Conservation (phyloP, 1,140 invertebrate genomes). For the Asbolus verrucosus region DNA sequence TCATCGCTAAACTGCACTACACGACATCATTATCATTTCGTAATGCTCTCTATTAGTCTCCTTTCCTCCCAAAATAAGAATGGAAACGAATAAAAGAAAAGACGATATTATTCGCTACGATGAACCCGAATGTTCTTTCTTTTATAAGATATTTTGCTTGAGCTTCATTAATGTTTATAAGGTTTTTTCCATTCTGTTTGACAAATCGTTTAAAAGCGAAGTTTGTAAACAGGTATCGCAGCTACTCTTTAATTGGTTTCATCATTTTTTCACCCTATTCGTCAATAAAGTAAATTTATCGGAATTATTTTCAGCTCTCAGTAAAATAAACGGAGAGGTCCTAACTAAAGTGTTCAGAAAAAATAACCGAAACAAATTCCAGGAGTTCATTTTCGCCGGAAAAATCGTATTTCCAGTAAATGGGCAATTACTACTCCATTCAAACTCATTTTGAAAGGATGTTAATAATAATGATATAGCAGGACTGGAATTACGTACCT, state of each 20-base stretch:
- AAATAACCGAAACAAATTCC: too few species aligned
- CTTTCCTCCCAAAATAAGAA: constrained; percentile 7
- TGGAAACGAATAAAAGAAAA: constrained; percentile 18
- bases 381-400: too few species aligned
- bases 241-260: constrained; percentile 9
- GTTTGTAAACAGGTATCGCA: constrained; percentile 1
- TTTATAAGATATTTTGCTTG: constrained; percentile 10
- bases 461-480: too few species aligned
- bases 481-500: too few species aligned
- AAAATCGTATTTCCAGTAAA: too few species aligned
- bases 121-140: constrained; percentile 22
- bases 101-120: constrained; percentile 12
- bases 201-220: background rate
- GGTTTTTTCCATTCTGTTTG: constrained; percentile 22
- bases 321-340: too few species aligned
- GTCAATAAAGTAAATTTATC: background rate
- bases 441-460: too few species aligned
- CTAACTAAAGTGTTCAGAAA: too few species aligned
- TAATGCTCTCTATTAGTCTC: constrained; percentile 26
- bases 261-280: background rate
- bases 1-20: constrained; percentile 34
- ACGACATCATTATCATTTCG: constrained; percentile 27
- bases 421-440: too few species aligned
- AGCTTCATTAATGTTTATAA: constrained; percentile 21
- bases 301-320: too few species aligned